Evolutionary conservation across 2,888 invertebrate species (phyloP).

Genomic region (Eumacrocentrus americanus): DNA sequence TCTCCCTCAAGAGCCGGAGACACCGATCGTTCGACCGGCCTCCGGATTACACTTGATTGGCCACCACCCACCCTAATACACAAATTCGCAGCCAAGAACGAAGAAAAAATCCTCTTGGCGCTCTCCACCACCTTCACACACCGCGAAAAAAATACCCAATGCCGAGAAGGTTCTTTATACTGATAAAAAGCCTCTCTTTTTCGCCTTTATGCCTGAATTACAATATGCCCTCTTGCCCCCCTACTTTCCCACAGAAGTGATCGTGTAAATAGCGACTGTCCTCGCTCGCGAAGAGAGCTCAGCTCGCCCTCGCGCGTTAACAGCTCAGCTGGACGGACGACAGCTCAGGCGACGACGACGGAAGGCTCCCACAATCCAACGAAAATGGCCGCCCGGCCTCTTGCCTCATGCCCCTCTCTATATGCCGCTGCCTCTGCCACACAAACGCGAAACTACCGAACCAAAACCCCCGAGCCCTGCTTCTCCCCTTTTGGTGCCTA

Average conservation of each 20-base stretch:
- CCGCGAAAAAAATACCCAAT: too few species aligned
- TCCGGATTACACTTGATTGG: not conserved
- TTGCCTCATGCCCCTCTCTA: conserved; percentile 22
- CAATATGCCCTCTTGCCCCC: too few species aligned
- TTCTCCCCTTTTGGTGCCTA: not conserved
- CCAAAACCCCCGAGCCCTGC: not conserved
- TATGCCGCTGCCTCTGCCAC: not conserved
- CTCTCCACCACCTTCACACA: too few species aligned
- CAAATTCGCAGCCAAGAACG: not conserved
- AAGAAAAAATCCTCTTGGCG: too few species aligned
- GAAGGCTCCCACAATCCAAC: conserved; percentile 46
- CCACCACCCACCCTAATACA: too few species aligned
- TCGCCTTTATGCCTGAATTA: too few species aligned
- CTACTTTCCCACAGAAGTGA: not conserved
- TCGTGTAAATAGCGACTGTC: not conserved
- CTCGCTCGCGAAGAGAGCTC: not conserved
- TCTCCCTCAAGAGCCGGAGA: not conserved
- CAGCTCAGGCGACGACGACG: conserved; percentile 51
- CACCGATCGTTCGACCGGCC: not conserved
- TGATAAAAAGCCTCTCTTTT: too few species aligned
- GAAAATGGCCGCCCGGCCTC: conserved; percentile 48
- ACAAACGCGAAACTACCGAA: conserved; percentile 3
- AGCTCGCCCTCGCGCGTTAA: conserved; percentile 34
- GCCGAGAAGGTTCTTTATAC: too few species aligned
- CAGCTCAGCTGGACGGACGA: conserved; percentile 53